Percentiles rank a stretch among this genome's conserved stretches.
Conservation (phyloP, 2,797 vertebrate species). For the Picus viridis region DNA sequence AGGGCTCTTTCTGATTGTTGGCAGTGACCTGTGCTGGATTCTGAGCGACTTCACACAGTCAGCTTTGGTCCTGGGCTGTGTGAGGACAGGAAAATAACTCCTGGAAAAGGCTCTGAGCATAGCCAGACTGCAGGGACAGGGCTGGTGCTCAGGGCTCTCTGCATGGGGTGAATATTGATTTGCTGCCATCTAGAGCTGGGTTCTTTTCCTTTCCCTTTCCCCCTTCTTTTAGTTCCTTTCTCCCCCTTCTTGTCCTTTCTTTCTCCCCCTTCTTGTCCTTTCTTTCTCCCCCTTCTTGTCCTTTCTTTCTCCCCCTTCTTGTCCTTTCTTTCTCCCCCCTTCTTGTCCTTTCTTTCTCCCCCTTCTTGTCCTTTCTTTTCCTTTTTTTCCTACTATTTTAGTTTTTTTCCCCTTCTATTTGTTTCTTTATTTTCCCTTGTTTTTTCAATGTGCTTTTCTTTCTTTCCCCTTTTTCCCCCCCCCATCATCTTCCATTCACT, state of each 20-base stretch:
- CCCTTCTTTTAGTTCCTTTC: too few relatives aligned
- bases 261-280: not conserved
- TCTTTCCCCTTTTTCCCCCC: too few relatives aligned
- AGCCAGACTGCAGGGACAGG: not conserved
- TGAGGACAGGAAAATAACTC: not conserved
- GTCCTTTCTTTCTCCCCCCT: too few relatives aligned
- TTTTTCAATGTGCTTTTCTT: not conserved
- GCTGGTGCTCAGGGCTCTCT: not conserved
- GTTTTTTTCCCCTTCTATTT: too few relatives aligned
- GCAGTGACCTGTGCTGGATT: not conserved
- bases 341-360: too few relatives aligned
- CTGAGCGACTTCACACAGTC: not conserved
- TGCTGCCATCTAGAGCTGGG: slow-evolving; percentile 71
- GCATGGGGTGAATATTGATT: slow-evolving; percentile 39
- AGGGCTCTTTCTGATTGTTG: not conserved
- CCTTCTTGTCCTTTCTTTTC: too few relatives aligned
- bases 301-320: not conserved
- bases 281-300: not conserved
- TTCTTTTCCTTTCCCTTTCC: not conserved
- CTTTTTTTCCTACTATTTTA: too few relatives aligned
- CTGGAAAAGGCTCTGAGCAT: not conserved
- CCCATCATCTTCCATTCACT: too few relatives aligned
- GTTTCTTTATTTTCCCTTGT: too few relatives aligned
- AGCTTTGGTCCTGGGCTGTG: not conserved
- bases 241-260: not conserved